A percentile compares a stretch with the other conserved stretches of the same genome.
Conservation (phyloP, 2,888 invertebrate genomes). For the Aphodius sticticus region DNA sequence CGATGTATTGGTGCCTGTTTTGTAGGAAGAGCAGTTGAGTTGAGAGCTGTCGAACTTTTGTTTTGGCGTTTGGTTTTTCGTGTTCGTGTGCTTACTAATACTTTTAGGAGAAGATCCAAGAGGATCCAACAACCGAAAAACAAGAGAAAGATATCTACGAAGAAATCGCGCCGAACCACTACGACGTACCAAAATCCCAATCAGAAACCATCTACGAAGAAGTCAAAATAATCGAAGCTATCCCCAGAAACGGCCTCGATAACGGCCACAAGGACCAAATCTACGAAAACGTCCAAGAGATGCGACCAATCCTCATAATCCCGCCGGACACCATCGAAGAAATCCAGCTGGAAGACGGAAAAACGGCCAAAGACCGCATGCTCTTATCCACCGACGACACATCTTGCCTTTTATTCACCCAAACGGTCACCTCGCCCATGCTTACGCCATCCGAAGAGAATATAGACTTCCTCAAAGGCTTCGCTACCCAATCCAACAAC, state of each 20-base stretch:
- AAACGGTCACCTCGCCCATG: constrained; percentile 61
- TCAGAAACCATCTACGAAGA: constrained; percentile 31
- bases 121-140: constrained; percentile 33
- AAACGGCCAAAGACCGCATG: constrained; percentile 56
- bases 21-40: too few relatives aligned
- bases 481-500: constrained; percentile 47
- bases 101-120: constrained; percentile 55
- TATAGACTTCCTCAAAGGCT: constrained; percentile 59
- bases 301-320: constrained; percentile 40
- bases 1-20: too few relatives aligned
- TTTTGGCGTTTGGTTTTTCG: neutral
- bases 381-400: constrained; percentile 57
- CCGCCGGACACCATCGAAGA: constrained; percentile 36
- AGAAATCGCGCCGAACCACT: constrained; percentile 36
- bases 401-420: constrained; percentile 58
- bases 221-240: constrained; percentile 16
- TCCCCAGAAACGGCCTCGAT: constrained; percentile 11
- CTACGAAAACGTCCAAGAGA: constrained; percentile 29
- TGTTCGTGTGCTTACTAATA: constrained; percentile 5
- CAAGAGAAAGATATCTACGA: constrained; percentile 41
- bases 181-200: constrained; percentile 37
- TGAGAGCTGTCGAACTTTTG: neutral
- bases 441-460: constrained; percentile 60
- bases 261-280: constrained; percentile 12
- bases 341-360: constrained; percentile 37